Conservation (phyloP, 2,113 vertebrate genomes). For the Chascanopsetta lugubris region DNA sequence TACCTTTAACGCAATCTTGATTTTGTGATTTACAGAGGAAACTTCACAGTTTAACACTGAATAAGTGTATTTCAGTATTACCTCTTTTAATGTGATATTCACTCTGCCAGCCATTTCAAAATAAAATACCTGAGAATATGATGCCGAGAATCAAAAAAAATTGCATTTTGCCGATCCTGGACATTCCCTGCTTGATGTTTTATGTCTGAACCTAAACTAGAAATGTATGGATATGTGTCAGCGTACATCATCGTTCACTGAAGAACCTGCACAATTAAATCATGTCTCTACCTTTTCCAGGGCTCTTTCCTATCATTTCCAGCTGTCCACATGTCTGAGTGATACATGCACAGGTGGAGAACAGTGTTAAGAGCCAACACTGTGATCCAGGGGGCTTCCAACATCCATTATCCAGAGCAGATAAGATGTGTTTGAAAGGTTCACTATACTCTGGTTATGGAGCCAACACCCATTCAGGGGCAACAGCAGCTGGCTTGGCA, state of each 20-base stretch:
- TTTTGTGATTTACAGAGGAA: too few relatives aligned
- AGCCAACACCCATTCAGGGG: slow-evolving; percentile 64
- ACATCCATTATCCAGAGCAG: slow-evolving; percentile 60
- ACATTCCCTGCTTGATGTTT: too few relatives aligned
- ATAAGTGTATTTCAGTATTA: neutral
- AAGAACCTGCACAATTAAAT: neutral
- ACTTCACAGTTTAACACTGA: too few relatives aligned
- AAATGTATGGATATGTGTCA: neutral
- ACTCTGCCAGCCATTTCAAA: slow-evolving; percentile 9
- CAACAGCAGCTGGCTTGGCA: slow-evolving; percentile 75
- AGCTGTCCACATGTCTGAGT: slow-evolving; percentile 33
- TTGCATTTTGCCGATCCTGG: too few relatives aligned
- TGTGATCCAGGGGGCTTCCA: slow-evolving; percentile 54
- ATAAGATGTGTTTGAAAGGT: slow-evolving; percentile 69
- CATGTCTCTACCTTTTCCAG: neutral
- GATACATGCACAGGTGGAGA: slow-evolving; percentile 65
- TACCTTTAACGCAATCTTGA: too few relatives aligned
- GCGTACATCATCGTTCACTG: too few relatives aligned
- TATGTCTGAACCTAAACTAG: neutral
- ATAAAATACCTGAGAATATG: too few relatives aligned
- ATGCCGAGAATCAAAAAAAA: too few relatives aligned
- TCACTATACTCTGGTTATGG: slow-evolving; percentile 30
- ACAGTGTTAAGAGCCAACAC: slow-evolving; percentile 44
- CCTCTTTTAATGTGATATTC: slow-evolving; percentile 27
- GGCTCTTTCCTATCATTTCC: slow-evolving; percentile 10